Evolutionary conservation across 2,888 invertebrate species (phyloP).

Genomic region (Rhagium mordax): DNA sequence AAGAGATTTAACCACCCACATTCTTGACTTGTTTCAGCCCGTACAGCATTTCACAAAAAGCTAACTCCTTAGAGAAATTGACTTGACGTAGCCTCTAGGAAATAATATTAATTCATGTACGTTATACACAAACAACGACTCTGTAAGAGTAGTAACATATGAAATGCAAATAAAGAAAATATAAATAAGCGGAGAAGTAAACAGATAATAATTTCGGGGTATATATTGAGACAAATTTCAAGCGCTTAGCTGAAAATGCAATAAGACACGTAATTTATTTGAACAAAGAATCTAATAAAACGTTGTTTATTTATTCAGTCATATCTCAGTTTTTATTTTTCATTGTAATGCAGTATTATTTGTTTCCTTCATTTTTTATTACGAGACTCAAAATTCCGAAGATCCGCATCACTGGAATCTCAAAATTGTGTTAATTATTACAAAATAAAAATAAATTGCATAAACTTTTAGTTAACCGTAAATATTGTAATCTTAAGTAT

Average conservation of each 20-base stretch:
- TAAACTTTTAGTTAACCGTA: too few species aligned
- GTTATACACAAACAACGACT: too few species aligned
- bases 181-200: background rate
- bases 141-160: background rate
- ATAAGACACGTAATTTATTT: background rate
- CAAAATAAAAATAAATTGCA: too few species aligned
- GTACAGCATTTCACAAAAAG: background rate
- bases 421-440: too few species aligned
- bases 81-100: background rate
- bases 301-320: background rate
- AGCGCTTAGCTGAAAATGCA: background rate
- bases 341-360: background rate
- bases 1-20: background rate
- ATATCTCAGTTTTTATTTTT: background rate
- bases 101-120: background rate
- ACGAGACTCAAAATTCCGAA: too few species aligned
- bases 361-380: background rate
- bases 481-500: too few species aligned
- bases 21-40: background rate
- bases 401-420: too few species aligned
- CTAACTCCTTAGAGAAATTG: background rate
- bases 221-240: background rate
- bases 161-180: background rate
- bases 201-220: background rate
- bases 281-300: background rate